Conservation (phyloP, 2,113 vertebrate species). For the Corythaixoides concolor region DNA sequence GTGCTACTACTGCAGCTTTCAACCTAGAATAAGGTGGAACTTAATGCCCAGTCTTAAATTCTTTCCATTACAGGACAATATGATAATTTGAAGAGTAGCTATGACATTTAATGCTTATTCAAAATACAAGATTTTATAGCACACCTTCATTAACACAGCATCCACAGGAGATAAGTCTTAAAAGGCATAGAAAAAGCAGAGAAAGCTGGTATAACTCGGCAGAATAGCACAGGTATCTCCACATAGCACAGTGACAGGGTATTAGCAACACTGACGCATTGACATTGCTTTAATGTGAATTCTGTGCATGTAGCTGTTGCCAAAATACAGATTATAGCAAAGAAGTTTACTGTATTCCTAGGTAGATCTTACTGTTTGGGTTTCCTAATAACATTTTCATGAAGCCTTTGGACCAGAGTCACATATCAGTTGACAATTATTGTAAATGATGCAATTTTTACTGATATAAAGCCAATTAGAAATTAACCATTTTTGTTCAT, state of each 20-base stretch:
- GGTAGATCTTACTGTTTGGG: neutral
- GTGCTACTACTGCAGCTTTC: neutral
- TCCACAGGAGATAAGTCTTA: neutral
- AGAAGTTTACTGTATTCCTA: neutral
- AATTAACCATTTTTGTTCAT: neutral
- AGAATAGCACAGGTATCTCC: neutral
- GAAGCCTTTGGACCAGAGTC: neutral
- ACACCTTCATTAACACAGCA: neutral
- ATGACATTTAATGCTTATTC: neutral
- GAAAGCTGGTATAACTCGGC: neutral
- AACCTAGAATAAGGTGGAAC: neutral
- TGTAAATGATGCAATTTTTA: neutral
- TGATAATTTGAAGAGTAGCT: neutral
- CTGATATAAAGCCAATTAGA: neutral
- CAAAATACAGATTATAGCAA: neutral
- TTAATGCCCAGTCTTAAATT: neutral
- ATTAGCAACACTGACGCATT: neutral
- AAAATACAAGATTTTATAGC: neutral
- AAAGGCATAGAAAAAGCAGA: neutral
- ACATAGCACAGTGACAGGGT: neutral
- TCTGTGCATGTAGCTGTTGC: neutral
- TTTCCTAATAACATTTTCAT: neutral
- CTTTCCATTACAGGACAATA: neutral
- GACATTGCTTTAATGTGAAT: neutral
- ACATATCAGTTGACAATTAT: neutral